These are phyloP conservation scores for Xenopus borealis DNA, from an alignment of 2,113 vertebrate genomes.

Conservation along the genomic window DNA sequence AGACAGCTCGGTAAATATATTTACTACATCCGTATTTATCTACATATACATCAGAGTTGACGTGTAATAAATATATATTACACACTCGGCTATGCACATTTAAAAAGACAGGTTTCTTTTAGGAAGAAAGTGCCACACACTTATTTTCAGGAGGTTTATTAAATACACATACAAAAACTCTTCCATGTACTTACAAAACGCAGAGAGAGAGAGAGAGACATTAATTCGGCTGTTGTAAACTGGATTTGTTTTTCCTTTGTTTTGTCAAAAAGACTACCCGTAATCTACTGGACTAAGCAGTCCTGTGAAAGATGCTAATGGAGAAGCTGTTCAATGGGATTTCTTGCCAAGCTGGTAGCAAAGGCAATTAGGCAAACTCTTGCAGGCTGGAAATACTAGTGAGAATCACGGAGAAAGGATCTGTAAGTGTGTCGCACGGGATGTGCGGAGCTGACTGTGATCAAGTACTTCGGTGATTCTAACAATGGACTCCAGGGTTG, in stretches of 20 bases:
- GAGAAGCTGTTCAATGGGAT: constrained; percentile 55
- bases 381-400: too few relatives aligned
- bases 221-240: constrained; percentile 78
- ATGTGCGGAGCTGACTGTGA: too few relatives aligned
- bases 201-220: constrained; percentile 71
- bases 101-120: constrained; percentile 47
- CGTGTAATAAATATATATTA: not conserved
- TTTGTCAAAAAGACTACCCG: constrained; percentile 88
- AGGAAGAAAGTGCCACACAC: constrained; percentile 48
- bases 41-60: not conserved
- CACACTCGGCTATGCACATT: not conserved
- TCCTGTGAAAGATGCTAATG: constrained; percentile 75
- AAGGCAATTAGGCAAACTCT: not conserved
- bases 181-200: constrained; percentile 73
- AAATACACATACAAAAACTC: constrained; percentile 60
- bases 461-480: too few relatives aligned
- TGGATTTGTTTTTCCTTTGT: constrained; percentile 61
- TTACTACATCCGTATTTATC: not conserved
- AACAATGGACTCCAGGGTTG: too few relatives aligned
- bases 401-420: too few relatives aligned
- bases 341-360: not conserved
- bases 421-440: too few relatives aligned
- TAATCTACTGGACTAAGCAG: constrained; percentile 89
- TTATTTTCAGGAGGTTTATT: constrained; percentile 54
- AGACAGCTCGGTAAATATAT: constrained; percentile 68